Evolutionary conservation across 1,140 invertebrate genomes (phyloP), one percentile per base, ranked within the genome.

Genomic region (Leptonema lineaticorne): DNA sequence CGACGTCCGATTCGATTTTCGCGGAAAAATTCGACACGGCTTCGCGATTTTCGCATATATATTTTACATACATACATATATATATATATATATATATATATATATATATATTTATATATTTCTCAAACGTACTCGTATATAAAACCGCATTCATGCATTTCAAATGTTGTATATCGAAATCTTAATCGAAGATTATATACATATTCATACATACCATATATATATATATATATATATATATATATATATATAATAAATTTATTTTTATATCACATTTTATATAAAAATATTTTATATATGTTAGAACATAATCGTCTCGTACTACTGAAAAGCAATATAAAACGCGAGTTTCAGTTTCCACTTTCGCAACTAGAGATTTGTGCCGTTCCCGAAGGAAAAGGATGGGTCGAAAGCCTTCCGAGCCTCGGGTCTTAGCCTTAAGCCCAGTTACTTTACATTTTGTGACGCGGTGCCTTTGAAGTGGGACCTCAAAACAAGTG

Each of bases 361-460:
- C 11, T 41, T 14, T 41, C n/a, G n/a, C n/a, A n/a, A n/a, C n/a
- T 14, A 9, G 37, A 41, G 37, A 41, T 41, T 41, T 41, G 37
- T 41, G 16, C 16, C 37, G 37, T 16, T 41, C 37, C 37, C n/a
- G n/a, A n/a, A n/a, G n/a, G n/a, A n/a, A n/a, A n/a, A n/a, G n/a
- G 4, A 24, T 8, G 46, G 46, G 46, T 48, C 46, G 46, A 45
- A 62, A 62, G 59, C 59, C 59, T 45, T 62, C 33, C 9, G 59
- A 41, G 59, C 22, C 28, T 24, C 16, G 14, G 59, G 59, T 62
- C 59, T 62, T 62, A 62, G 37, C 7, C 30, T 24, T 62, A 62
- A 62, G 37, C 59, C 59, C 59, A 24, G 59, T 62, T 62, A 45
- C 59, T 62, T 62, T 62, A 62, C 30, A 62, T 62, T 62, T 62